Base-by-base conservation (phyloP, 2,797 vertebrate species). In the Acestrorhynchus altus region DNA sequence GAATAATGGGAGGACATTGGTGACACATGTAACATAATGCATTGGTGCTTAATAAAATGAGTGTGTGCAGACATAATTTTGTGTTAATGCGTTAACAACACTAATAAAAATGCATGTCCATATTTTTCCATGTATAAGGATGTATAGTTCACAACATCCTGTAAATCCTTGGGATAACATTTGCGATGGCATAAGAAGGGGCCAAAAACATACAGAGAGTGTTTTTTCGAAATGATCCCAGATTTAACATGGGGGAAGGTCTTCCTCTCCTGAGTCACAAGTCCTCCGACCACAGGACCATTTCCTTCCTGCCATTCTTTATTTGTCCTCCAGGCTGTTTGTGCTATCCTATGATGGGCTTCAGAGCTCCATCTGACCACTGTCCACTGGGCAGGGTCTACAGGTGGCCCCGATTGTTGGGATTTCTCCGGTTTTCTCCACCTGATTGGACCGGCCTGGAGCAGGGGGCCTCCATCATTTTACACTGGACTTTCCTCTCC, bases 221-320 rank as follows among this genome's bases (percentile, higher is more conserved):
- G 13, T 31, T 4, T 59, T 16, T 26, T n/a, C n/a, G 6, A 3
- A 28, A 60, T 18, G 15, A 60, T 0, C 15, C 13, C 5, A 18
- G 7, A 18, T 61, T 39, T 61, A n/a, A n/a, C 24, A 9, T 10
- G 2, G 13, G 15, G 35, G 28, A 63, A 10, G 31, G 11, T 39
- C 31, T 22, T 40, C 39, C 54, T 11, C 15, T 60, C 40, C 61
- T n/a, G 47, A 56, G 61, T 39, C 71, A n/a, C 40, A 26, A 64
- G 42, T 57, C 54, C 77, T 67, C 65, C 20, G 20, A 51, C 56
- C 63, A 46, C n/a, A 42, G 47, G 22, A 11, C 35, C 22, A 22
- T 64, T 79, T 74, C 71, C 77, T 79, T 79, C 72, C 77, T 68
- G 63, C 64, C 49, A 74, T 79, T 74, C 71, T 74, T 35, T 26